Evolutionary conservation across 2,888 invertebrate species (phyloP).

Genomic region (Callimorpha dominula): DNA sequence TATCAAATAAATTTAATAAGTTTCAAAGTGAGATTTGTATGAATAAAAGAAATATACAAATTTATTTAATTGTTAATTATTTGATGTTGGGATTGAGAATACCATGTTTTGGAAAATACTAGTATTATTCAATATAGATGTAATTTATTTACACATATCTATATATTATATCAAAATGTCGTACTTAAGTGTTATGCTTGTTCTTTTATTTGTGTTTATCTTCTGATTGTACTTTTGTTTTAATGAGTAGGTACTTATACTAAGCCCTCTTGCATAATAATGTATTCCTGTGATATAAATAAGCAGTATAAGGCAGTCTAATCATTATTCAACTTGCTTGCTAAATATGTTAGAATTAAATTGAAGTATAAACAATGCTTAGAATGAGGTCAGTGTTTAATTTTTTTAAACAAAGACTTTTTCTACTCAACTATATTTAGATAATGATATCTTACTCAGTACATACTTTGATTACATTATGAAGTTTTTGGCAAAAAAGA

Average conservation of each 20-base stretch:
- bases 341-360: neutral
- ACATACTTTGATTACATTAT: neutral
- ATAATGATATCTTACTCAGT: neutral
- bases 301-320: conserved; percentile 30
- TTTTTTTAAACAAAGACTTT: neutral
- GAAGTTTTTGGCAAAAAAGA: conserved; percentile 1
- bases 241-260: conserved; percentile 26
- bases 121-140: neutral
- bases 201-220: conserved; percentile 2
- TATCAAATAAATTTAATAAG: neutral
- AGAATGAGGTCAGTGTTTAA: neutral
- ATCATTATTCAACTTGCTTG: conserved; percentile 16
- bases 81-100: neutral
- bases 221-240: conserved; percentile 11
- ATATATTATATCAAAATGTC: neutral
- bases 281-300: conserved; percentile 51
- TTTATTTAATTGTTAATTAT: neutral
- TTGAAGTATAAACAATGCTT: conserved; percentile 1
- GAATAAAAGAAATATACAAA: neutral
- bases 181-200: conserved; percentile 16
- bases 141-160: neutral
- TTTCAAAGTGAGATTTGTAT: conserved; percentile 17
- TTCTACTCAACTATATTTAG: neutral
- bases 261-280: conserved; percentile 44
- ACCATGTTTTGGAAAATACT: neutral